Conservation (phyloP, 2,113 vertebrate species). For the Laticauda colubrina region DNA sequence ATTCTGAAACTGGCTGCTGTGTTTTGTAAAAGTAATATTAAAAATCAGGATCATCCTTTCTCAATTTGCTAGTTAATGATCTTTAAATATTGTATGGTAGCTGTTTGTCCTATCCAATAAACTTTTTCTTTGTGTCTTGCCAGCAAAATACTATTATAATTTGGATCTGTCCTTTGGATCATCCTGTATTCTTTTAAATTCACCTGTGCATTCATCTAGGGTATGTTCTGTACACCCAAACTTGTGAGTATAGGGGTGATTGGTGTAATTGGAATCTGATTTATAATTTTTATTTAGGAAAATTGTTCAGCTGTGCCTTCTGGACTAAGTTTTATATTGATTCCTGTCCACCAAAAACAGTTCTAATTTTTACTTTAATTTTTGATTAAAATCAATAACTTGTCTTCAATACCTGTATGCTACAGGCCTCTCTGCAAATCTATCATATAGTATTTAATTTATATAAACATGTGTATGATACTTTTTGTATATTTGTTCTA, state of each 20-base stretch:
- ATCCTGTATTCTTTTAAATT: background rate
- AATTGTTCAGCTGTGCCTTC: background rate
- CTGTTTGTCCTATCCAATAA: background rate
- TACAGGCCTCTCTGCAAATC: background rate
- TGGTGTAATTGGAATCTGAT: conserved; percentile 32
- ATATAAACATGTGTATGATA: background rate
- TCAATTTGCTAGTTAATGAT: background rate
- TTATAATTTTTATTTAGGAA: conserved; percentile 23
- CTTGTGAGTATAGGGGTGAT: conserved; percentile 22
- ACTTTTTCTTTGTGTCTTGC: background rate
- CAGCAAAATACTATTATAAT: background rate
- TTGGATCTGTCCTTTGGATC: background rate
- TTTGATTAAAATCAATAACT: background rate
- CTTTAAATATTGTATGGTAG: background rate
- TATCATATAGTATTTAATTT: background rate
- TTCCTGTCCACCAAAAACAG: background rate
- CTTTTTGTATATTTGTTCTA: background rate
- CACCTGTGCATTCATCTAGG: background rate
- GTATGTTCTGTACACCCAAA: background rate
- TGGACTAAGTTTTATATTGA: background rate
- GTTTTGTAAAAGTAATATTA: background rate
- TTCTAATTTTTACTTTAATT: background rate
- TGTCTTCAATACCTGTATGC: background rate
- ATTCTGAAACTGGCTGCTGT: background rate
- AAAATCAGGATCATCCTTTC: background rate